Evolutionary conservation across 2,888 invertebrate species (phyloP).

Genomic region (Agapetus fuscipes): DNA sequence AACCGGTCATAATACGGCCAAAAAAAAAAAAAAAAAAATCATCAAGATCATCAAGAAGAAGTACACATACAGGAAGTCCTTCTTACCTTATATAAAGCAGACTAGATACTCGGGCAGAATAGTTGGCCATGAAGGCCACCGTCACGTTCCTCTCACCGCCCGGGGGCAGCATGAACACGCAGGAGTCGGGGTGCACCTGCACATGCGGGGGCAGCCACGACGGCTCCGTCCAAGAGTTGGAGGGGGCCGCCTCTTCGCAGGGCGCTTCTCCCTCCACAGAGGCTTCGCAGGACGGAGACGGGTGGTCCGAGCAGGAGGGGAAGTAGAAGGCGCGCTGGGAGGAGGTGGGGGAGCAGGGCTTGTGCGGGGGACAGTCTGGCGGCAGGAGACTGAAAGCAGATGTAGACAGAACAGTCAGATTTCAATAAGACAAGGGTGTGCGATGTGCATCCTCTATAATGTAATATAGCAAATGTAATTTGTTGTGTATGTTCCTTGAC

Average conservation of each 20-base stretch:
- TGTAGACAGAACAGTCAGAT: background rate
- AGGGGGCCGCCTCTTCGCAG: background rate
- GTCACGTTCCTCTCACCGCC: conserved; percentile 41
- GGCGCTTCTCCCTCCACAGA: too few species aligned
- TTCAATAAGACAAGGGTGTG: too few species aligned
- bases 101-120: conserved; percentile 36
- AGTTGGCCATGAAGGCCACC: conserved; percentile 39
- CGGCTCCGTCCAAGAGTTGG: too few species aligned
- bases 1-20: background rate
- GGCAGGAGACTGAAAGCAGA: conserved; percentile 14
- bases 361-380: conserved; percentile 10
- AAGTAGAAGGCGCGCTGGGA: conserved; percentile 15
- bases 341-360: conserved; percentile 8
- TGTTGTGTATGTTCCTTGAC: too few species aligned
- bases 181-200: conserved; percentile 22
- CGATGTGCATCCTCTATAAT: too few species aligned
- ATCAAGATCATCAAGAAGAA: too few species aligned
- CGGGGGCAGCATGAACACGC: conserved; percentile 44
- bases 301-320: background rate
- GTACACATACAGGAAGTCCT: too few species aligned
- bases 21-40: background rate
- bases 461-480: too few species aligned
- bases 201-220: conserved; percentile 18
- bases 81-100: conserved; percentile 40
- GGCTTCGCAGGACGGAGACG: background rate